phyloP scores from a whole-genome alignment of 2,888 invertebrate species.

The Holacanthella duospinosa region DNA sequence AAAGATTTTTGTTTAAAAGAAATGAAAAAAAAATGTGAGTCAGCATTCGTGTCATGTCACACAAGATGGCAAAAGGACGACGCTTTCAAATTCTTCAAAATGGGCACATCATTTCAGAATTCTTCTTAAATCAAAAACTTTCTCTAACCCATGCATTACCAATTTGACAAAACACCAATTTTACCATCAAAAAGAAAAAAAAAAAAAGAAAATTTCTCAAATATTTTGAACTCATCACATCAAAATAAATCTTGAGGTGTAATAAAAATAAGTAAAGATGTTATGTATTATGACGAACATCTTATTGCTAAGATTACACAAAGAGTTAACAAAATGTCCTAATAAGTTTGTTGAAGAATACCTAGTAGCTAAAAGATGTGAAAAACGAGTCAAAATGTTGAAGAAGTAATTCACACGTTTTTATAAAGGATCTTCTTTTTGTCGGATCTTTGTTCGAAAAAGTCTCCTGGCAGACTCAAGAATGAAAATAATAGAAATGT shows the following conservation, averaged over 20 bases:
- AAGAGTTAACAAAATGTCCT: no score
- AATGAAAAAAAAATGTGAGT: not conserved
- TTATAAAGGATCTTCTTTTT: not conserved
- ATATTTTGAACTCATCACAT: no score
- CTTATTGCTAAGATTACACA: no score
- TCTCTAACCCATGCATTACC: not conserved
- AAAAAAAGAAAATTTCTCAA: not conserved
- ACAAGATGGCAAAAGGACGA: no score
- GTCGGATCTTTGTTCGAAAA: not conserved
- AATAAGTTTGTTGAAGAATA: not conserved
- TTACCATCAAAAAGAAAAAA: not conserved
- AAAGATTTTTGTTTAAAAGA: not conserved
- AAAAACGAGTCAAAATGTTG: not conserved
- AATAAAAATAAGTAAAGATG: no score
- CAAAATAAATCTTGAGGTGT: no score
- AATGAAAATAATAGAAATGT: not conserved
- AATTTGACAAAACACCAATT: not conserved
- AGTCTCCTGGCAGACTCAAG: not conserved
- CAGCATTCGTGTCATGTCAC: not conserved
- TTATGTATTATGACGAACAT: no score
- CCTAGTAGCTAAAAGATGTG: not conserved
- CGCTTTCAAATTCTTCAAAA: no score
- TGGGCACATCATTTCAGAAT: no score
- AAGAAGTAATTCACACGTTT: slow-evolving; percentile 4
- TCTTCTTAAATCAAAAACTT: not conserved